Evolutionary conservation across 2,797 vertebrate genomes (phyloP).

Genomic region (Botia kubotai): DNA sequence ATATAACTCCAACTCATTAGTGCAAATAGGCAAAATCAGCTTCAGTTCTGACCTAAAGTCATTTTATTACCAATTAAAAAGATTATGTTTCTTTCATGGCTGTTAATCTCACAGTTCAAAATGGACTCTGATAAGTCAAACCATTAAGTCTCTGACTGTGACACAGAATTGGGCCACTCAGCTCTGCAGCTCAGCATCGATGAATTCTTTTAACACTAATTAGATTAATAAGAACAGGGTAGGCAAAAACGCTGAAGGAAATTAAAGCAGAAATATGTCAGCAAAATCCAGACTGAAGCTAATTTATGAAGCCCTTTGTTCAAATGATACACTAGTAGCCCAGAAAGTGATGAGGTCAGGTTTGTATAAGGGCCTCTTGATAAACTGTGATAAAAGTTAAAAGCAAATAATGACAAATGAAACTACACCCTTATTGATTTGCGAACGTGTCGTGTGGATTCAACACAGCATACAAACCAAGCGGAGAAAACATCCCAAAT

Average conservation of each 20-base stretch:
- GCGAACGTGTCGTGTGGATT: constrained; percentile 15
- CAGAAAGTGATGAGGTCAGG: neutral
- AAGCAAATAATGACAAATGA: neutral
- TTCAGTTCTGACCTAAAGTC: neutral
- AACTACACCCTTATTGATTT: constrained; percentile 23
- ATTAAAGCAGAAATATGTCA: constrained; percentile 30
- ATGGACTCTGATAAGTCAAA: neutral
- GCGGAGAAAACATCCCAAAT: constrained; percentile 1
- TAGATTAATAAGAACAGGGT: constrained; percentile 29
- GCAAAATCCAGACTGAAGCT: constrained; percentile 19
- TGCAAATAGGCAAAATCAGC: neutral
- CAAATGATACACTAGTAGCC: neutral
- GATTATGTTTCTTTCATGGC: neutral
- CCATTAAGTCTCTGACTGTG: neutral
- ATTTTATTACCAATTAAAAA: constrained; percentile 10
- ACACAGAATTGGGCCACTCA: constrained; percentile 19
- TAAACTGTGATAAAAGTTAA: neutral
- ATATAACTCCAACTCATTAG: neutral
- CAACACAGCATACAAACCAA: neutral
- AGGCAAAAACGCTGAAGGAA: constrained; percentile 18
- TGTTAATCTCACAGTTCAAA: constrained; percentile 1
- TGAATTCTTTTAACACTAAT: constrained; percentile 26
- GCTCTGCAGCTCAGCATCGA: neutral
- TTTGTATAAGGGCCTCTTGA: neutral
- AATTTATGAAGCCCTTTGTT: neutral